A percentile compares a stretch with the other conserved stretches of the same genome.
phyloP scores from a whole-genome alignment of 1,140 invertebrate species.

The Heliconius melpomene region DNA sequence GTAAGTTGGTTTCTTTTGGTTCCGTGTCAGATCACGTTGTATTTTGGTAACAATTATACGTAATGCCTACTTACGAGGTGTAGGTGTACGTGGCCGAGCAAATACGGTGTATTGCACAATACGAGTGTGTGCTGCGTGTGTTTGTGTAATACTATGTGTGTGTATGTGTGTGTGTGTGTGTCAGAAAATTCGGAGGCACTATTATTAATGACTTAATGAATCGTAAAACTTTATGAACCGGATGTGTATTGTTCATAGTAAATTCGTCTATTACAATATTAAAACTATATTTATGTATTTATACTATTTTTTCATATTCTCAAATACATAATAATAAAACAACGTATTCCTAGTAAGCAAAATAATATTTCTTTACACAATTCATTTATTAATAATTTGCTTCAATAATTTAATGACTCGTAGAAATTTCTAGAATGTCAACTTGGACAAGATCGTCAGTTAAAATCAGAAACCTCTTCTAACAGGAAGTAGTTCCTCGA shows the following conservation, averaged over 20 bases:
- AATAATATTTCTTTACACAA: too few relatives aligned
- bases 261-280: too few relatives aligned
- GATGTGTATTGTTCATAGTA: too few relatives aligned
- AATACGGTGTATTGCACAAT: slow-evolving; percentile 22
- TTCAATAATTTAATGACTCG: too few relatives aligned
- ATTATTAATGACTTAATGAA: slow-evolving; percentile 8
- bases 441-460: neutral
- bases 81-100: slow-evolving; percentile 26
- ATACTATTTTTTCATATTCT: too few relatives aligned
- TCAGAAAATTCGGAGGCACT: neutral
- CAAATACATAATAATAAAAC: too few relatives aligned
- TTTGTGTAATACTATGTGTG: neutral
- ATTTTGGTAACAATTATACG: slow-evolving; percentile 41
- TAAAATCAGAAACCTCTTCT: neutral
- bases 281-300: too few relatives aligned
- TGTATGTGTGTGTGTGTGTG: too few relatives aligned
- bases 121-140: neutral
- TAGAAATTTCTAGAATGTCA: neutral
- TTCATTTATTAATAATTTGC: too few relatives aligned
- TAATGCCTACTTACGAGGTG: slow-evolving; percentile 3
- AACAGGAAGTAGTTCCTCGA: neutral
- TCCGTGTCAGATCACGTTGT: slow-evolving; percentile 31
- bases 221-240: neutral
- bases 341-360: too few relatives aligned
- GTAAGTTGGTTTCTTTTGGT: slow-evolving; percentile 32